Conservation (phyloP, 37 sponge, comb jelly and placozoan genomes). For the Crambe crambe region DNA sequence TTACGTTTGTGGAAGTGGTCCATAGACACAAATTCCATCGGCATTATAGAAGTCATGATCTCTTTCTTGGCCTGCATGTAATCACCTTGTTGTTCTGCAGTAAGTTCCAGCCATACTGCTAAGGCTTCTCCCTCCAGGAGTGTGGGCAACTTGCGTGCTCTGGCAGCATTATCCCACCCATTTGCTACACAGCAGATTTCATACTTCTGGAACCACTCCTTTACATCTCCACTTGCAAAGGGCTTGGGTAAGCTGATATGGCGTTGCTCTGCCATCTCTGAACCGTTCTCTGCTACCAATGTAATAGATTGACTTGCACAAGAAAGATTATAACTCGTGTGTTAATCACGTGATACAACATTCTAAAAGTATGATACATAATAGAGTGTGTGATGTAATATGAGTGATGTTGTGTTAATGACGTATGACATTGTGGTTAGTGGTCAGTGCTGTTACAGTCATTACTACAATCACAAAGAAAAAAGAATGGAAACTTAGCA, state of each 20-base stretch:
- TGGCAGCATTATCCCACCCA: constrained; percentile 27
- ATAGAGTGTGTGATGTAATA: too few species aligned
- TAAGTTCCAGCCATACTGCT: constrained; percentile 49
- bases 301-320: not conserved
- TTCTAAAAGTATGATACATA: too few species aligned
- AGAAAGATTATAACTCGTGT: not conserved
- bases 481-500: too few species aligned
- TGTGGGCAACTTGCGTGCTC: constrained; percentile 35
- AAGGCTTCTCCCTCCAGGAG: constrained; percentile 52
- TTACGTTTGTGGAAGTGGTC: constrained; percentile 44
- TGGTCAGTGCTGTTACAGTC: too few species aligned
- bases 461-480: too few species aligned
- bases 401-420: too few species aligned
- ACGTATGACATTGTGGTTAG: too few species aligned
- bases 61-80: constrained; percentile 8
- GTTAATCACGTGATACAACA: too few species aligned
- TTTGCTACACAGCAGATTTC: constrained; percentile 46
- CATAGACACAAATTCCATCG: constrained; percentile 20
- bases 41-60: not conserved
- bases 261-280: not conserved
- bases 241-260: constrained; percentile 34
- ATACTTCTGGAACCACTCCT: constrained; percentile 32
- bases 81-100: constrained; percentile 6
- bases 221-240: constrained; percentile 29
- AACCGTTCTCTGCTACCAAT: constrained; percentile 70